Conservation (phyloP, 2,797 vertebrate genomes). For the Pantherophis alleghaniensis region DNA sequence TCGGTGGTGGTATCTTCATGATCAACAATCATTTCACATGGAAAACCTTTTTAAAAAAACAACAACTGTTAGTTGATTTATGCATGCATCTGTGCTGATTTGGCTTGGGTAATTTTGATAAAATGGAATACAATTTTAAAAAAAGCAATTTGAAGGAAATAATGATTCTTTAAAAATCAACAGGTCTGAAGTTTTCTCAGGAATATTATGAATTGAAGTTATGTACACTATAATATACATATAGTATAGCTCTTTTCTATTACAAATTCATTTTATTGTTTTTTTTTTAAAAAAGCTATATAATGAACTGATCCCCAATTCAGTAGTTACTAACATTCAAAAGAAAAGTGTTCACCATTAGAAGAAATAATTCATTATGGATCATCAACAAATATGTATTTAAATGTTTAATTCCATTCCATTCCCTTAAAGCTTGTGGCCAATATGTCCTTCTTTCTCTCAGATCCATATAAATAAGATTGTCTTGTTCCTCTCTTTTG, state of each 20-base stretch:
- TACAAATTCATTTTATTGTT: neutral
- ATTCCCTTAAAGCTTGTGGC: slow-evolving; percentile 9
- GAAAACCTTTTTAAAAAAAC: neutral
- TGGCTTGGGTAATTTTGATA: neutral
- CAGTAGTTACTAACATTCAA: neutral
- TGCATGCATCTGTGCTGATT: neutral
- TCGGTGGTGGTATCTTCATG: neutral
- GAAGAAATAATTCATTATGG: slow-evolving; percentile 42
- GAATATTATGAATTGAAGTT: neutral
- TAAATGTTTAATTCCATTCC: slow-evolving; percentile 33
- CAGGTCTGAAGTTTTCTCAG: neutral
- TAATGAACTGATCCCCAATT: neutral
- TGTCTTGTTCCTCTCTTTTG: slow-evolving; percentile 49
- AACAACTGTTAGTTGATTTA: neutral
- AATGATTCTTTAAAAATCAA: neutral
- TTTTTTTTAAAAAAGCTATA: neutral
- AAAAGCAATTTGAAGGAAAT: neutral
- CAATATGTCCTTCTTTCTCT: slow-evolving; percentile 25
- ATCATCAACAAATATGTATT: slow-evolving; percentile 11
- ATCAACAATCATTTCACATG: neutral
- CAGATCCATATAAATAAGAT: slow-evolving; percentile 27
- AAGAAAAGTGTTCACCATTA: slow-evolving; percentile 1
- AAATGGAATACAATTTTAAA: neutral
- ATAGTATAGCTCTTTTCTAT: neutral
- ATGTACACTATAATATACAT: neutral